Evolutionary conservation across 2,797 vertebrate genomes (phyloP).

Genomic region (Melanitta fusca): DNA sequence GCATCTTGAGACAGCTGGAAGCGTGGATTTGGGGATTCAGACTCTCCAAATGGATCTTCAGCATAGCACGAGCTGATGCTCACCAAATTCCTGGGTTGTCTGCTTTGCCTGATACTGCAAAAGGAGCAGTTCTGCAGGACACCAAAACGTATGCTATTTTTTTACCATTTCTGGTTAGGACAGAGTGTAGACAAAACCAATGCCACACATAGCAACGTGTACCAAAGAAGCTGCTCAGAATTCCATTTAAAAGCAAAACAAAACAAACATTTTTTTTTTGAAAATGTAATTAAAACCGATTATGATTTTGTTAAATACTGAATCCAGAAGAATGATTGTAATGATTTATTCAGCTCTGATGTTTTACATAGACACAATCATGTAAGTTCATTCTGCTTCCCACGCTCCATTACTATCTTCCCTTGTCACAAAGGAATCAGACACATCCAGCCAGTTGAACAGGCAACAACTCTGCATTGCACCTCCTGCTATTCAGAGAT

Average conservation of each 20-base stretch:
- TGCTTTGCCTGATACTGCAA: neutral
- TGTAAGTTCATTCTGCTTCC: neutral
- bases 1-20: neutral
- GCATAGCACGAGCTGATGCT: neutral
- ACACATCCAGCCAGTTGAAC: neutral
- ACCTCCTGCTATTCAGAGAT: neutral
- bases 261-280: too few species aligned
- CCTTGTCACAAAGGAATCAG: neutral
- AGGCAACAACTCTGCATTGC: neutral
- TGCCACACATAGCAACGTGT: neutral
- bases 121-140: neutral
- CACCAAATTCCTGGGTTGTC: neutral
- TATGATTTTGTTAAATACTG: neutral
- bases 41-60: neutral
- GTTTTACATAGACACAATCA: neutral
- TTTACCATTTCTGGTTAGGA: neutral
- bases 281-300: neutral
- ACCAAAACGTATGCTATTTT: neutral
- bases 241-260: neutral
- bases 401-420: neutral
- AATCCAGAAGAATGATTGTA: neutral
- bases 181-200: neutral
- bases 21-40: accelerated
- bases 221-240: neutral
- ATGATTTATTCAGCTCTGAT: neutral